Percentiles rank a stretch among this genome's conserved stretches.
Conservation (phyloP, 2,113 vertebrate genomes). For the Rhabdomys dilectus region DNA sequence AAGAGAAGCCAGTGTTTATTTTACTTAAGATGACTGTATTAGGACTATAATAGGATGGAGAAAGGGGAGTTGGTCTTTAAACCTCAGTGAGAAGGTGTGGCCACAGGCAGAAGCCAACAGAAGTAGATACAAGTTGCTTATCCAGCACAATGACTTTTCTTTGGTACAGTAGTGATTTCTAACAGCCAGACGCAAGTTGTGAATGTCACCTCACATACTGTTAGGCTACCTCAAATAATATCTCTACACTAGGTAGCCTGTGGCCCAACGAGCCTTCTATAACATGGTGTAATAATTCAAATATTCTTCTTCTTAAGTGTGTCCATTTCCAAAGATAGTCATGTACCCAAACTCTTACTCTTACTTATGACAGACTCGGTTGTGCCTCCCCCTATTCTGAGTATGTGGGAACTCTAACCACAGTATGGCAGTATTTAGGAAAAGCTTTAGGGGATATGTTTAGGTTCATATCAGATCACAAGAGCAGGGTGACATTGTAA, state of each 20-base stretch:
- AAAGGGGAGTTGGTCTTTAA: background rate
- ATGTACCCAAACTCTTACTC: background rate
- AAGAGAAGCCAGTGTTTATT: background rate
- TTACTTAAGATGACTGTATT: background rate
- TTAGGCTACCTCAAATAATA: background rate
- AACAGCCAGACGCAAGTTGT: background rate
- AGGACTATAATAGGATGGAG: background rate
- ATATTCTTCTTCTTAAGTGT: background rate
- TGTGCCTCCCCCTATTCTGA: fast-evolving
- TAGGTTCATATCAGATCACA: background rate
- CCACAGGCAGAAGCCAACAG: background rate
- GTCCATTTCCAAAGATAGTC: background rate
- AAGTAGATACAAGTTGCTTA: background rate
- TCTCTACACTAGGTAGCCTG: background rate
- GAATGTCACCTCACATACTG: background rate
- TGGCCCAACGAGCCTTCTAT: background rate
- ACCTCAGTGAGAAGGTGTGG: background rate
- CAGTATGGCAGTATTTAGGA: background rate
- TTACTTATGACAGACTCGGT: background rate
- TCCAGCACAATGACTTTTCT: background rate
- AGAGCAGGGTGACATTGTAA: background rate
- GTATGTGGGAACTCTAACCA: background rate
- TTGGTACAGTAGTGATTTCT: background rate
- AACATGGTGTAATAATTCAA: background rate
- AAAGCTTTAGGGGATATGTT: background rate